Evolutionary conservation across 2,113 vertebrate species (phyloP).

Genomic region (Hydropotes inermis): DNA sequence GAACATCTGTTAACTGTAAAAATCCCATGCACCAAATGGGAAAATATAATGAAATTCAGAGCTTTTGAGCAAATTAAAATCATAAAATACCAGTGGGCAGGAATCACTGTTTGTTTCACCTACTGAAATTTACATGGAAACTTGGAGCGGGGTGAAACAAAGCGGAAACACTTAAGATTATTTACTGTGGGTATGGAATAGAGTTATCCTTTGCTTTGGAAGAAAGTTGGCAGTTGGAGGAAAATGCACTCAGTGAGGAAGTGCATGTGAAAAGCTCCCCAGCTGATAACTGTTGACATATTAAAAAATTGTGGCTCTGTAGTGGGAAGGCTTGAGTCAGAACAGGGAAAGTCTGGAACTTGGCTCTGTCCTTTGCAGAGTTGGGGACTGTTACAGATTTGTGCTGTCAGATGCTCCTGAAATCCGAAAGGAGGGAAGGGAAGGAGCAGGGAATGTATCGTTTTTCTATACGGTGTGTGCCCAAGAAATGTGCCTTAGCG

Average conservation of each 20-base stretch:
- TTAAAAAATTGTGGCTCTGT: constrained; percentile 21
- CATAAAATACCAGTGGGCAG: constrained; percentile 72
- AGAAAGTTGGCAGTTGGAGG: not conserved
- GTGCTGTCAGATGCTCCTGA: constrained; percentile 28
- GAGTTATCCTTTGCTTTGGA: constrained; percentile 52
- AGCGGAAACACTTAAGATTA: constrained; percentile 40
- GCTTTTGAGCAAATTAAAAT: constrained; percentile 77
- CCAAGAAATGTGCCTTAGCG: constrained; percentile 33
- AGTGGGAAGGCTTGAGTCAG: not conserved
- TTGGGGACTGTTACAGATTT: constrained; percentile 1
- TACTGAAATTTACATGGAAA: constrained; percentile 60
- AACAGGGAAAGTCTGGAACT: not conserved
- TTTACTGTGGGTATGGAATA: constrained; percentile 24
- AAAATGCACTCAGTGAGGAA: not conserved
- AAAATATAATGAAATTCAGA: constrained; percentile 73
- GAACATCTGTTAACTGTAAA: constrained; percentile 79
- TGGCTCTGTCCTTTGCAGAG: constrained; percentile 21
- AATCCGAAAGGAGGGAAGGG: not conserved
- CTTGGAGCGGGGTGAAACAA: constrained; percentile 36
- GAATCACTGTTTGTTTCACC: constrained; percentile 53
- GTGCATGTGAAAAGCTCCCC: constrained; percentile 14
- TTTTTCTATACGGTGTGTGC: constrained; percentile 37
- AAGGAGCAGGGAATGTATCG: not conserved
- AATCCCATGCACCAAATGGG: constrained; percentile 63
- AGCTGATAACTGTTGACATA: constrained; percentile 24